Conservation (phyloP, 2,888 invertebrate species). For the Orthosia gracilis region DNA sequence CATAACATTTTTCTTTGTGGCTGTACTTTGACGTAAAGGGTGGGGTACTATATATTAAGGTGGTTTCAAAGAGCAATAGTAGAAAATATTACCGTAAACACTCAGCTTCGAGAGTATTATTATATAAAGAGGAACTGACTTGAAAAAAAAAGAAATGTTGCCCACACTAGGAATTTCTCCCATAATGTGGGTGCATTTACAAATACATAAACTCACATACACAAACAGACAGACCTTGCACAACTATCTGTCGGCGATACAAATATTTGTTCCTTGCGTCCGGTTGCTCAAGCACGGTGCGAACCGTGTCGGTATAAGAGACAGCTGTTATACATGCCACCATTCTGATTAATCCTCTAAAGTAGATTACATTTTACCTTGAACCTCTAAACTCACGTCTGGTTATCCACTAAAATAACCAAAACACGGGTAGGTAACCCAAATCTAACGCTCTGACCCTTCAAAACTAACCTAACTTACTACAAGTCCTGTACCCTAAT, state of each 20-base stretch:
- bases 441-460: constrained; percentile 44
- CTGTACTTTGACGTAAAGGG: background rate
- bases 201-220: no score
- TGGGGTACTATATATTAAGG: background rate
- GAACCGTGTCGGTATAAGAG: background rate
- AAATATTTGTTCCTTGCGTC: no score
- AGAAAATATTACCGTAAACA: background rate
- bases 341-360: background rate
- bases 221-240: no score
- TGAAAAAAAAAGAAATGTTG: no score
- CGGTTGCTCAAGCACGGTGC: no score
- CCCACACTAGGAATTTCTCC: no score
- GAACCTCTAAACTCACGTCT: constrained; percentile 17
- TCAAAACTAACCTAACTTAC: constrained; percentile 56
- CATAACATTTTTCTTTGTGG: background rate
- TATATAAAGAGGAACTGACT: no score
- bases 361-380: background rate
- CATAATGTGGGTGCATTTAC: no score
- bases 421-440: constrained; percentile 56
- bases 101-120: no score
- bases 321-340: background rate
- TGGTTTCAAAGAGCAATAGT: background rate
- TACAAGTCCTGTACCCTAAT: constrained; percentile 56
- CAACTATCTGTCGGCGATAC: no score
- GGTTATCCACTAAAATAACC: constrained; percentile 52